Evolutionary conservation across 2,888 invertebrate species (phyloP), one percentile per base, ranked within the genome.

Genomic region (Anthoptus insignis): DNA sequence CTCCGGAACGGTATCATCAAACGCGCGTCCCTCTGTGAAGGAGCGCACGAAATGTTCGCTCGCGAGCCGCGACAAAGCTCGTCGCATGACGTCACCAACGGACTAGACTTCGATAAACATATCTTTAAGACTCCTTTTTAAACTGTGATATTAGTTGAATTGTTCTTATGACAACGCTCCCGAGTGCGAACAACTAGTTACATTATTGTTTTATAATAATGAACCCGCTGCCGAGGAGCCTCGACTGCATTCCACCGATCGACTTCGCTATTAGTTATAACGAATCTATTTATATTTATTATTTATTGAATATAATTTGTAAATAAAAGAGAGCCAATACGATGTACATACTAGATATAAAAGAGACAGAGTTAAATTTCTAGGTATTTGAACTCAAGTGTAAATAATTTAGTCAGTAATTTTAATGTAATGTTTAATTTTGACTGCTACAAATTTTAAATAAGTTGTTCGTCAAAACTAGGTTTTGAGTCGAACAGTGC

Each of bases 51-150:
- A 7, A 21, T 60, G 32, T 77, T 73, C 65, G 72, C 61, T 34
- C 73, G 74, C 16, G 80, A 75, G 27, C 67, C 74, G 9, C 53
- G 72, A 4, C 71, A 79, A 29, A 72, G 76, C 56, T 76, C 81
- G 19, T 80, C 83, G 19, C 71, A 74, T 59, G 73, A 66, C 50
- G 56, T 56, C 63, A 77, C 61, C 67, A 77, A 50, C 59, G 50
- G 29, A 16, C 34, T 47, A 54, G 77, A 83, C 73, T 76, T 85
- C 68, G 84, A 87, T 59, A 79, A 79, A 71, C 86, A 88, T 79
- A 72, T 84, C 70, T 87, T 88, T 77, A 91, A 91, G 83, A 91
- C 92, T 84, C 84, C 88, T 75, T 88, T 93, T 76, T 91, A 76
- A 91, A 82, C 91, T 93, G 92, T 81, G 81, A 90, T 92, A 92